Conservation (phyloP, 2,797 vertebrate genomes). For the Oophaga sylvatica region DNA sequence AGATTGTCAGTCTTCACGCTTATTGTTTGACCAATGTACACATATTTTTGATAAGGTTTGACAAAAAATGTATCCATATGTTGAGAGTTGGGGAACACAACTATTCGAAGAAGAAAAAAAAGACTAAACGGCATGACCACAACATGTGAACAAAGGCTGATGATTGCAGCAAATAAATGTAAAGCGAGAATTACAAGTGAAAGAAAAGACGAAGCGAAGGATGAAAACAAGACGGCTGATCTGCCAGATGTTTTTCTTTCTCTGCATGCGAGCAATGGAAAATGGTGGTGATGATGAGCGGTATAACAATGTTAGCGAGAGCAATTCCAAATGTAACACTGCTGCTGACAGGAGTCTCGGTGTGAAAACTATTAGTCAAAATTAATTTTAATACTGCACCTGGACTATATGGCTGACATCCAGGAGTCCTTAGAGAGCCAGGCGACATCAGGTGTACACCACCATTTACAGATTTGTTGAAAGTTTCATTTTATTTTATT, state of each 20-base stretch:
- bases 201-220: not conserved
- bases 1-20: too few relatives aligned
- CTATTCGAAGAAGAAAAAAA: too few relatives aligned
- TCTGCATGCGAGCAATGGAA: not conserved
- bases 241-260: conserved; percentile 5
- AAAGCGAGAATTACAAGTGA: not conserved
- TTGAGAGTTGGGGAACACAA: too few relatives aligned
- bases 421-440: not conserved
- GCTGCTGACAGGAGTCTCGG: not conserved
- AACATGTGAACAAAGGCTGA: not conserved
- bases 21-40: too few relatives aligned
- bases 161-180: not conserved
- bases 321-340: not conserved
- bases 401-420: not conserved
- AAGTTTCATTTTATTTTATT: not conserved
- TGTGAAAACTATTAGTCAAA: conserved; percentile 21
- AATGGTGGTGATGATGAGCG: not conserved
- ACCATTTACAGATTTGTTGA: too few relatives aligned
- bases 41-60: too few relatives aligned
- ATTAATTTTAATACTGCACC: conserved; percentile 8
- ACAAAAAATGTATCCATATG: too few relatives aligned
- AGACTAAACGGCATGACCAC: too few relatives aligned
- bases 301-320: conserved; percentile 3
- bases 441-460: not conserved
- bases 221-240: not conserved